Conservation (phyloP, 2,113 vertebrate species). For the Channa argus region DNA sequence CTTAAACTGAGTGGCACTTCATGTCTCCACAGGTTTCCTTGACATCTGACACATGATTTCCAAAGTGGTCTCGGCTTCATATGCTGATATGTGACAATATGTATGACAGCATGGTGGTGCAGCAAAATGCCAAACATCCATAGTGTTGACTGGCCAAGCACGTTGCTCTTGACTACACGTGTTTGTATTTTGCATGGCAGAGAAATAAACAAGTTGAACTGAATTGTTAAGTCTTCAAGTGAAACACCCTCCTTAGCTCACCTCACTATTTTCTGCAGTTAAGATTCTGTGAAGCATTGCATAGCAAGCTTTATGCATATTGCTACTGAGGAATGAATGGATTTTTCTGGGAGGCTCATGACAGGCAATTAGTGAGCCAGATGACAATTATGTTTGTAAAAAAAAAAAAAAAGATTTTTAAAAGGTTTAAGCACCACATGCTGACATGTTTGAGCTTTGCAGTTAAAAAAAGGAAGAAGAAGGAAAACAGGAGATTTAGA, state of each 20-base stretch:
- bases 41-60: too few relatives aligned
- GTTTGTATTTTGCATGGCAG: not conserved
- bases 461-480: not conserved
- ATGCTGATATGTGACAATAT: not conserved
- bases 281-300: constrained; percentile 38
- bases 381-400: constrained; percentile 33
- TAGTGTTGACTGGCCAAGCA: not conserved
- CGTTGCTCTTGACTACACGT: not conserved
- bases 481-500: too few relatives aligned
- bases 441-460: constrained; percentile 31
- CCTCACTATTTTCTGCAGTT: constrained; percentile 23
- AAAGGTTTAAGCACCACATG: constrained; percentile 20
- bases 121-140: constrained; percentile 12
- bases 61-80: too few relatives aligned
- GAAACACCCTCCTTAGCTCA: not conserved
- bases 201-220: constrained; percentile 4
- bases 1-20: not conserved
- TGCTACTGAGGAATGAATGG: constrained; percentile 54
- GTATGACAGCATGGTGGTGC: constrained; percentile 13
- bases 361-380: constrained; percentile 71
- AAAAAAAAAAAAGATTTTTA: constrained; percentile 3
- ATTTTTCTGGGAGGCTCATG: constrained; percentile 59
- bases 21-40: not conserved
- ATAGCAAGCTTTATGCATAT: constrained; percentile 45
- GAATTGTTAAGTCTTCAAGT: constrained; percentile 11